Conservation (phyloP, 2,797 vertebrate genomes). For the Rhabdomys pumilio region DNA sequence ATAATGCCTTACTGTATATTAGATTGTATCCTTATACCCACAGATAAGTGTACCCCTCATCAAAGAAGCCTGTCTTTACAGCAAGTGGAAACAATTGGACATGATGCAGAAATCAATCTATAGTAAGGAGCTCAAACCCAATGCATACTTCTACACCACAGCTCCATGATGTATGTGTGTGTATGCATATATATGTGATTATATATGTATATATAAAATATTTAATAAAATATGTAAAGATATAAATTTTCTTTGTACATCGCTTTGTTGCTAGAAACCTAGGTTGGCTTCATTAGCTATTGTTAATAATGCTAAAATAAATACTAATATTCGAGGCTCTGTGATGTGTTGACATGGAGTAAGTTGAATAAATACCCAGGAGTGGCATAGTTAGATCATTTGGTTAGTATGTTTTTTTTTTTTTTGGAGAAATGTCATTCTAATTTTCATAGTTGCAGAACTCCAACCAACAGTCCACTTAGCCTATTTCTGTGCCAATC, state of each 20-base stretch:
- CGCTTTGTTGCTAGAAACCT: neutral
- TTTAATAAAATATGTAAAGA: too few relatives aligned
- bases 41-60: too few relatives aligned
- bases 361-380: neutral
- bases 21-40: too few relatives aligned
- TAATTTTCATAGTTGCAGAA: neutral
- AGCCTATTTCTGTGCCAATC: neutral
- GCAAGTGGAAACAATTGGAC: neutral
- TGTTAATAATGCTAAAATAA: neutral
- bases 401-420: neutral
- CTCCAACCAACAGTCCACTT: neutral
- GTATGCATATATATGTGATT: too few relatives aligned
- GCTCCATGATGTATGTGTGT: too few relatives aligned
- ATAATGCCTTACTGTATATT: too few relatives aligned
- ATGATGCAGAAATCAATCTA: neutral
- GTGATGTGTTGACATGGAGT: neutral
- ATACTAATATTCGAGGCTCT: neutral
- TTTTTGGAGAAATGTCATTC: neutral
- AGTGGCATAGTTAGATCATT: neutral
- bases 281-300: neutral
- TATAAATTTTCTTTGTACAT: too few relatives aligned
- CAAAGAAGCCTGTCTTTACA: too few relatives aligned
- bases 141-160: neutral
- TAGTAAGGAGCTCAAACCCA: neutral
- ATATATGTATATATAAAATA: too few relatives aligned